Evolutionary conservation across 2,888 invertebrate species (phyloP).

Genomic region (Ichneumoninae sp.): DNA sequence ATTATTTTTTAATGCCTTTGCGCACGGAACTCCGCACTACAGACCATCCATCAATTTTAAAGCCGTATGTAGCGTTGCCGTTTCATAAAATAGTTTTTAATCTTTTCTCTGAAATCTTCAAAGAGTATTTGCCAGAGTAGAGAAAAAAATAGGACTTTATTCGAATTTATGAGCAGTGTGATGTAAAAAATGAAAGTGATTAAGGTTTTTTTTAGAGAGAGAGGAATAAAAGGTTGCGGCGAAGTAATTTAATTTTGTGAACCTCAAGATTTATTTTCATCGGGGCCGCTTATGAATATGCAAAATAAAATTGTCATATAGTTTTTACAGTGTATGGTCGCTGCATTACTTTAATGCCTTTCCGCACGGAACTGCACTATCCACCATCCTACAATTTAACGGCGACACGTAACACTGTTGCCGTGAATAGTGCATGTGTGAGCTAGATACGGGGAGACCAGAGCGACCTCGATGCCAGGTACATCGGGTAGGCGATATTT

Average conservation of each 20-base stretch:
- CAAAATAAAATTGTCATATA: neutral
- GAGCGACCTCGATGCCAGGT: neutral
- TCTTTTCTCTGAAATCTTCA: too few relatives aligned
- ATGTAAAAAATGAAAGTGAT: too few relatives aligned
- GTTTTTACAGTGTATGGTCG: too few relatives aligned
- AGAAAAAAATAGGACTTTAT: too few relatives aligned
- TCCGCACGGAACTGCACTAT: neutral
- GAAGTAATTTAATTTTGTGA: neutral
- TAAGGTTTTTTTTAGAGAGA: neutral
- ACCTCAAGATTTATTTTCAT: too few relatives aligned
- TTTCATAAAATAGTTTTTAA: too few relatives aligned
- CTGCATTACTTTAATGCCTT: neutral
- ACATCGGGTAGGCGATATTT: neutral
- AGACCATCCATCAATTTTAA: too few relatives aligned
- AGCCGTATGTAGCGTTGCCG: too few relatives aligned
- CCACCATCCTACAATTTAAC: neutral
- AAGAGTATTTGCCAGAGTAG: too few relatives aligned
- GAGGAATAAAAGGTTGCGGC: neutral
- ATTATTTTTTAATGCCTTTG: too few relatives aligned
- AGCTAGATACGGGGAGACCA: neutral
- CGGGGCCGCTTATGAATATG: neutral
- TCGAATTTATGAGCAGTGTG: too few relatives aligned
- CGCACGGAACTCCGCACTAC: too few relatives aligned
- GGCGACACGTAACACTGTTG: neutral
- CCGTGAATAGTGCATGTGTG: slow-evolving; percentile 5